Percentiles rank a stretch among this genome's conserved stretches.
These are phyloP conservation scores for Campoplex capitator DNA, from an alignment of 2,888 invertebrate species.

Conservation along the genomic window DNA sequence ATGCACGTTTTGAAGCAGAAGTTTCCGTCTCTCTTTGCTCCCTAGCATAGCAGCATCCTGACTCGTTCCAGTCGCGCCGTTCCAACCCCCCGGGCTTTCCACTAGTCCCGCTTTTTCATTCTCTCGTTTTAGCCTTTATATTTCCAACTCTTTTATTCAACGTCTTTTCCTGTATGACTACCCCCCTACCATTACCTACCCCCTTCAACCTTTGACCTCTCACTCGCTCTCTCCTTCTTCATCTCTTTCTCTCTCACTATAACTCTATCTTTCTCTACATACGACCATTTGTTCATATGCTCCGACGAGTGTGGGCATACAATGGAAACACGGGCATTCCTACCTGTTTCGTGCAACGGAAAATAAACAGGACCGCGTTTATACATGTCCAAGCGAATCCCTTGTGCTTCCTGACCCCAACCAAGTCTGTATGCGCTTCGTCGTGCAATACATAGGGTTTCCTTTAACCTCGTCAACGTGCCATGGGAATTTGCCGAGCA, in stretches of 20 bases:
- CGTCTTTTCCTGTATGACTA: slow-evolving; percentile 45
- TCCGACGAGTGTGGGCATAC: slow-evolving; percentile 46
- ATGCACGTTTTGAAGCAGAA: slow-evolving; percentile 63
- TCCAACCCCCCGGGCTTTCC: slow-evolving; percentile 37
- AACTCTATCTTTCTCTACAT: slow-evolving; percentile 23
- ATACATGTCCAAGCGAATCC: slow-evolving; percentile 35
- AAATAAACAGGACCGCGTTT: slow-evolving; percentile 58
- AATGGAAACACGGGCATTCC: slow-evolving; percentile 50
- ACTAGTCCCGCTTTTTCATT: slow-evolving; percentile 41
- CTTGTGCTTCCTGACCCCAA: slow-evolving; percentile 35
- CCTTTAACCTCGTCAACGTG: slow-evolving; percentile 51
- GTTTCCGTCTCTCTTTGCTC: slow-evolving; percentile 34
- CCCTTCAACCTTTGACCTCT: slow-evolving; percentile 46
- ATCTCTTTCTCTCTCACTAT: slow-evolving; percentile 4
- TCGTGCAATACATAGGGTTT: slow-evolving; percentile 15
- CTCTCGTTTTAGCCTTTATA: slow-evolving; percentile 43
- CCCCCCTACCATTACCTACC: slow-evolving; percentile 39
- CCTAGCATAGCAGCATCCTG: slow-evolving; percentile 4
- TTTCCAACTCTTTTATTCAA: slow-evolving; percentile 51
- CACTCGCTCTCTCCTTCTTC: background rate
- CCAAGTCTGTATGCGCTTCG: slow-evolving; percentile 6
- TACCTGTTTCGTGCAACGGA: slow-evolving; percentile 43
- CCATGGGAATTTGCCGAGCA: slow-evolving; percentile 51
- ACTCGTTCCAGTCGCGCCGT: slow-evolving; percentile 16
- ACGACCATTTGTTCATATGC: slow-evolving; percentile 45